phyloP scores from a whole-genome alignment of 2,888 invertebrate genomes.

The Campoplex nolae region DNA sequence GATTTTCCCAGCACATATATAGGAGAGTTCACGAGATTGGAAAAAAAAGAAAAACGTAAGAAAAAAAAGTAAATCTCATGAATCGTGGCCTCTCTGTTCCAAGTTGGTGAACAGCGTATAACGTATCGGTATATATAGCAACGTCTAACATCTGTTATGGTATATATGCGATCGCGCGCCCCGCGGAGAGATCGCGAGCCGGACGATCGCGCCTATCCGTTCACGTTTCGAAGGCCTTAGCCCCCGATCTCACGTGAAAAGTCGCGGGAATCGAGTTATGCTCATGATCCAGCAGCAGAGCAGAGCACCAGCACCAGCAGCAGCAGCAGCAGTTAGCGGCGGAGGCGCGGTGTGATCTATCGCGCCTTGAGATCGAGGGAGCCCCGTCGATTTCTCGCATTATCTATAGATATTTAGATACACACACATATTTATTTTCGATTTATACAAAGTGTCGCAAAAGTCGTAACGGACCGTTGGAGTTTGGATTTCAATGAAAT shows the following conservation, averaged over 20 bases:
- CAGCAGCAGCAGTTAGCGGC: constrained; percentile 55
- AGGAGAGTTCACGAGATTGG: constrained; percentile 35
- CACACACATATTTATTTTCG: constrained; percentile 4
- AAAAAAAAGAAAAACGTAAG: constrained; percentile 4
- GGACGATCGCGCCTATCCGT: constrained; percentile 64
- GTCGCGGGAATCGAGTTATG: constrained; percentile 65
- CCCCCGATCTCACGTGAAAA: constrained; percentile 61
- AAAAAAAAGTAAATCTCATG: constrained; percentile 5
- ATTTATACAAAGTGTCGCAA: background rate
- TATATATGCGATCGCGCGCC: constrained; percentile 26
- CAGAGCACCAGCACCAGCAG: background rate
- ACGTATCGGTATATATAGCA: constrained; percentile 6
- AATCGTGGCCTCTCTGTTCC: constrained; percentile 13
- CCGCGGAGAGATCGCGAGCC: constrained; percentile 61
- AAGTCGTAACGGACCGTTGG: background rate
- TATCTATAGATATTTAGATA: constrained; percentile 2
- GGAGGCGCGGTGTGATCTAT: constrained; percentile 66
- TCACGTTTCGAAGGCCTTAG: constrained; percentile 56
- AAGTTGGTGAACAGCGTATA: constrained; percentile 19
- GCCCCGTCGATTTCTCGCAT: constrained; percentile 64
- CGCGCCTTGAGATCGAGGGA: constrained; percentile 76
- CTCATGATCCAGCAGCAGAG: constrained; percentile 60
- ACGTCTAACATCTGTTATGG: constrained; percentile 22
- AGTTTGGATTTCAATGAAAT: background rate
- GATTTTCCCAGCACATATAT: constrained; percentile 56